Base-by-base conservation (phyloP, 2,888 invertebrate genomes). In the Brachyopa scutellaris region DNA sequence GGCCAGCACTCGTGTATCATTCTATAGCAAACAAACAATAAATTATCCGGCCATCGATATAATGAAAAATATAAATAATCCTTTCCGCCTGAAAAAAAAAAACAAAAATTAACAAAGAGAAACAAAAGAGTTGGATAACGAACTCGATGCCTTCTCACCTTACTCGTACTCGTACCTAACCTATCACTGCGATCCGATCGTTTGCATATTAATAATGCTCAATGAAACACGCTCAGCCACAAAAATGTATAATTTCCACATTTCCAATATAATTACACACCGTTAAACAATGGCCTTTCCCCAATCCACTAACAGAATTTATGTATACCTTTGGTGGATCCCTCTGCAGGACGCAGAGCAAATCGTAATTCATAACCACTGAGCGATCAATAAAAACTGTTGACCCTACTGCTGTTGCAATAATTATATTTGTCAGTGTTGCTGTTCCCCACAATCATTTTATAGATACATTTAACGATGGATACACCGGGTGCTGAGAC, bases 191-290 rank as follows among this genome's bases (percentile, higher is more conserved):
- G 51, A 51, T 6, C 9, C 53, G 45, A 82, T 76, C 82, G 55
- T 69, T 66, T 70, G 70, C 53, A 77, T 82, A 82, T 82, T 82
- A 82, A 77, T 82, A 82, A 82, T 72, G 76, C 76, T 77, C 80
- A 82, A 70, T 70, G 64, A 69, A 82, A 80, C 74, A 80, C 80
- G 62, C 45, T 73, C 62, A 49, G 51, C 55, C 29, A 31, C 57
- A 59, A 77, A 66, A 76, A 49, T 72, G 51, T 82, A 70, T 77
- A 82, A 77, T 82, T 77, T 72, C 45, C 59, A 38, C 29, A 59
- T 70, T 70, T 15, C 7, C 74, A 36, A 40, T 2, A 61, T 82
- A 82, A 82, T 77, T 77, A 76, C 64, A 77, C 53, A 13, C 57
- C 45, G 29, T 38, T 66, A 53, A 53, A 67, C 61, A 53, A 17